phyloP scores from a whole-genome alignment of 2,888 invertebrate species.

The Globia sparganii region DNA sequence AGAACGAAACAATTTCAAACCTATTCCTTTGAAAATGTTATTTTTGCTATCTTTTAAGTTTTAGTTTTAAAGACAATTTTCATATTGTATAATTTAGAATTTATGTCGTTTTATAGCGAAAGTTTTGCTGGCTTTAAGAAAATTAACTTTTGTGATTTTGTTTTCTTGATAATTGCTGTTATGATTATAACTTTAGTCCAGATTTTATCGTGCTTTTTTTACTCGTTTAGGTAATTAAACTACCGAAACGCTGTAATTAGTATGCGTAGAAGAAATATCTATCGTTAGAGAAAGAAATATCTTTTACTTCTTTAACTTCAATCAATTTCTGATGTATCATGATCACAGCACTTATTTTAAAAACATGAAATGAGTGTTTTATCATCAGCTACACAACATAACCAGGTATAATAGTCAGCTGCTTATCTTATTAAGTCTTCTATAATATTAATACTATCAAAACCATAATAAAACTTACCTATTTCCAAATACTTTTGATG shows the following conservation, averaged over 20 bases:
- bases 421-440: not conserved
- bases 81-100: too few relatives aligned
- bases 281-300: not conserved
- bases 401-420: too few relatives aligned
- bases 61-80: too few relatives aligned
- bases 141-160: slow-evolving; percentile 13
- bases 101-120: not conserved
- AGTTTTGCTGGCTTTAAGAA: not conserved
- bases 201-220: not conserved
- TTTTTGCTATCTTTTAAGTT: too few relatives aligned
- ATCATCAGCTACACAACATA: not conserved
- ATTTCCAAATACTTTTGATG: slow-evolving; percentile 98
- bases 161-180: not conserved
- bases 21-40: too few relatives aligned
- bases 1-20: too few relatives aligned
- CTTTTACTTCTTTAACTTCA: not conserved
- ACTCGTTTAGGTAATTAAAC: not conserved
- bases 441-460: not conserved
- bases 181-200: not conserved
- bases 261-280: not conserved
- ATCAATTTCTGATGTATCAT: not conserved
- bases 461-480: slow-evolving; percentile 90
- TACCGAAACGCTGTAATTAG: not conserved
- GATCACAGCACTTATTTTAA: not conserved
- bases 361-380: not conserved